Evolutionary conservation across 2,888 invertebrate genomes (phyloP).

Genomic region (Tanypteryx hageni): DNA sequence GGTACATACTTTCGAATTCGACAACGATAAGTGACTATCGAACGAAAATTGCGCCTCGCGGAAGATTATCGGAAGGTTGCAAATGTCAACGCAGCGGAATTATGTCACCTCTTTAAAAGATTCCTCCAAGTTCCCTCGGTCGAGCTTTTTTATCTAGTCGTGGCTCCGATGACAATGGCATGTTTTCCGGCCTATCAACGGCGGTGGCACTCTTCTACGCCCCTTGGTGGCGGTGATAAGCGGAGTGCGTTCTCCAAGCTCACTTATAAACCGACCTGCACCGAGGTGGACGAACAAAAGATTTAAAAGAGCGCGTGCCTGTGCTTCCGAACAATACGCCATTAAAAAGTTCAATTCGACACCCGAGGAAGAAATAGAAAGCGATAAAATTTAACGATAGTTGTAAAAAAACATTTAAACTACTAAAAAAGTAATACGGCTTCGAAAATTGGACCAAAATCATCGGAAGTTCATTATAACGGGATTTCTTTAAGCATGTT

Average conservation of each 20-base stretch:
- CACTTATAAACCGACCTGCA: neutral
- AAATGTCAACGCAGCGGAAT: neutral
- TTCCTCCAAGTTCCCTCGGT: neutral
- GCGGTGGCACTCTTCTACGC: conserved; percentile 6
- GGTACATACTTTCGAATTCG: too few relatives aligned
- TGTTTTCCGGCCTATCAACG: neutral
- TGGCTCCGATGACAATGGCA: neutral
- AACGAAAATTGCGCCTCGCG: too few relatives aligned
- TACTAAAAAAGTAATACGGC: too few relatives aligned
- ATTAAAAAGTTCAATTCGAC: too few relatives aligned
- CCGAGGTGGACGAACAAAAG: neutral
- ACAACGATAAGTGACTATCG: too few relatives aligned
- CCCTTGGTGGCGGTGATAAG: neutral
- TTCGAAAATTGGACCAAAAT: too few relatives aligned
- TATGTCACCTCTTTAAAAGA: neutral
- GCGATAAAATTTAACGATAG: too few relatives aligned
- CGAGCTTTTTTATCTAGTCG: neutral
- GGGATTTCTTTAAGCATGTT: too few relatives aligned
- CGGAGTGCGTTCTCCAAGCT: neutral
- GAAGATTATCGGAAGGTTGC: neutral
- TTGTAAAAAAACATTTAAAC: too few relatives aligned
- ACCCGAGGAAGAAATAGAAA: too few relatives aligned
- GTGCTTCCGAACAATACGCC: neutral
- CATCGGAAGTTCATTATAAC: too few relatives aligned
- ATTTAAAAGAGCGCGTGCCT: neutral